Evolutionary conservation across 1,140 invertebrate genomes (phyloP).

Genomic region (Conopomorpha cramerella): DNA sequence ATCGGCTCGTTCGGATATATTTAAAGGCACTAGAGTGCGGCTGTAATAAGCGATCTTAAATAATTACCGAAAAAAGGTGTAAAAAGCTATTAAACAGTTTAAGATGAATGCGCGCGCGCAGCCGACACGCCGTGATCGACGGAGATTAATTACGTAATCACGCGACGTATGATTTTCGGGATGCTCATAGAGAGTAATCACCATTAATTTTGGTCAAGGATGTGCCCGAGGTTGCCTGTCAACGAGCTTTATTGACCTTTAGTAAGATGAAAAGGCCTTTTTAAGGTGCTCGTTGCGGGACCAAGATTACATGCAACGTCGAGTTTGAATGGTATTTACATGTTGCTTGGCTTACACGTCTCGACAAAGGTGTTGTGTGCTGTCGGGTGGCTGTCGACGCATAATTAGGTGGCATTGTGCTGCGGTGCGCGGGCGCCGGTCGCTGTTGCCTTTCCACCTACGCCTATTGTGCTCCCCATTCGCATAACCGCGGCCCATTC

Average conservation of each 20-base stretch:
- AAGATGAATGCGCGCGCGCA: conserved; percentile 23
- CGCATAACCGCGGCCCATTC: conserved; percentile 16
- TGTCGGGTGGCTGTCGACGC: conserved; percentile 35
- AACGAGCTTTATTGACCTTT: no score
- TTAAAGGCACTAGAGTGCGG: conserved; percentile 33
- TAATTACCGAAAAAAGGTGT: conserved; percentile 36
- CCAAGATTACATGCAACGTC: no score
- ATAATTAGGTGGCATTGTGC: conserved; percentile 39
- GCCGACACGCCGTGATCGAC: conserved; percentile 28
- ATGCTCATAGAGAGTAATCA: conserved; percentile 42
- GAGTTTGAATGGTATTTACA: no score
- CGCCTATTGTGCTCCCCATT: conserved; percentile 29
- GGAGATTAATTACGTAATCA: conserved; percentile 53
- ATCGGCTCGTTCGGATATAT: conserved; percentile 21
- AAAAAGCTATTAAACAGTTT: conserved; percentile 28
- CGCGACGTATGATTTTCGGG: conserved; percentile 36
- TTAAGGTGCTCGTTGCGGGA: no score
- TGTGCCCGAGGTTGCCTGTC: no score
- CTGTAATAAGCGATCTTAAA: conserved; percentile 32
- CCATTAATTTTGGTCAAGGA: conserved; percentile 45
- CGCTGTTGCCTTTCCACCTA: conserved; percentile 36
- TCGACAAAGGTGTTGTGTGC: conserved; percentile 16
- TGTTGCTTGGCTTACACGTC: no score
- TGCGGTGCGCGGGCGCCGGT: conserved; percentile 22
- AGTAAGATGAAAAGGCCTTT: no score